Base-by-base conservation (phyloP, 2,888 invertebrate genomes). In the Eledona agricola region DNA sequence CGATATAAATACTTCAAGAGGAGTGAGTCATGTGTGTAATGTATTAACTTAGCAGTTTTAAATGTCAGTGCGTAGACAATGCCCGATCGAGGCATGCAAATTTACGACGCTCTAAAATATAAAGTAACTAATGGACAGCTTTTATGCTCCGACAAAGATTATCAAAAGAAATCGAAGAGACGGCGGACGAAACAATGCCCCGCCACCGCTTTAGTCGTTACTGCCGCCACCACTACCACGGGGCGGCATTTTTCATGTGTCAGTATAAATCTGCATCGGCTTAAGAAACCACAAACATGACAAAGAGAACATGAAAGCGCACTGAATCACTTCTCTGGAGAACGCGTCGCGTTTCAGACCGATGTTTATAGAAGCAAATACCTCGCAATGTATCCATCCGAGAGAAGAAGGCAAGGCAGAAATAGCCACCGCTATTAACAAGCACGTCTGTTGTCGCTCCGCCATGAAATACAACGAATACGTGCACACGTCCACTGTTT, bases 281-380 rank as follows among this genome's bases (percentile, higher is more conserved):
- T 66, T 65, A 57, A 62, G 60, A 59, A 62, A 60, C 58, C 62
- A 66, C 62, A 68, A 70, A 69, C 69, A 69, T 66, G 66, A 70
- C 67, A 68, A 68, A 70, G 66, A 65, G 59, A 64, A 66, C 65
- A 65, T 61, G 64, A 63, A 58, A 57, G 54, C 45, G 62, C 60
- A 68, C 57, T 70, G 65, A 66, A 69, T 70, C 70, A 66, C 65
- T 59, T 58, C 61, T 63, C 35, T 60, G 55, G 55, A 50, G 55
- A 51, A 57, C 57, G 57, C 58, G 59, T 49, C 58, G 59, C 58
- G 54, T 63, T 59, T 54, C 61, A 52, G 45, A 20, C 42, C 55
- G 52, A 57, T 61, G 62, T 57, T 64, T 63, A 58, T 58, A 60
- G 58, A 63, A 62, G 60, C 63, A 60, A 61, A 60, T 64, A 59